Percentiles rank a stretch among this genome's conserved stretches.
phyloP scores from a whole-genome alignment of 2,113 vertebrate genomes.

The Panthera uncia region DNA sequence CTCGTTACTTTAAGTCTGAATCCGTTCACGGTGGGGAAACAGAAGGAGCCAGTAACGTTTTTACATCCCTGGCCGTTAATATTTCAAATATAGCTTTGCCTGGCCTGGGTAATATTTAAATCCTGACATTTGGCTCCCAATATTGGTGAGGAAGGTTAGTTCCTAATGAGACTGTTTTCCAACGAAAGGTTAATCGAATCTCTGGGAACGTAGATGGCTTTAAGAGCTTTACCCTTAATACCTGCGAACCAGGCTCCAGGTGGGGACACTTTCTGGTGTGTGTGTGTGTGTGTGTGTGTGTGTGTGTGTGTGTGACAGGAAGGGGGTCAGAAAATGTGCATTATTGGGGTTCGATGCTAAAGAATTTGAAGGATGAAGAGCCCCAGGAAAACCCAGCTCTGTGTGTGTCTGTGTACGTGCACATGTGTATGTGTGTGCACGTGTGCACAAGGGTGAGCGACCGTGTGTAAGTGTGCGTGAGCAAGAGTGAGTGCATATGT shows the following conservation, averaged over 20 bases:
- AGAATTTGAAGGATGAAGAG: background rate
- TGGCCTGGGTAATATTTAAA: constrained; percentile 62
- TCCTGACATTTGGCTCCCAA: constrained; percentile 66
- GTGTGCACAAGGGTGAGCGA: rapidly evolving
- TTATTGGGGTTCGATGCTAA: background rate
- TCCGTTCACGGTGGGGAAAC: background rate
- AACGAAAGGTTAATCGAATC: constrained; percentile 27
- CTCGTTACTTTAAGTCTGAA: background rate
- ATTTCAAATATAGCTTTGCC: constrained; percentile 51
- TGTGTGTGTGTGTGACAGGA: background rate
- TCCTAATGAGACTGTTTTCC: constrained; percentile 50
- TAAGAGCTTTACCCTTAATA: background rate
- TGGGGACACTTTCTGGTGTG: background rate
- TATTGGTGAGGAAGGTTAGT: constrained; percentile 24
- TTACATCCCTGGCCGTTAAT: constrained; percentile 39
- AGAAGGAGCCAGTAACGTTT: background rate
- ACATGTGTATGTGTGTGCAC: background rate
- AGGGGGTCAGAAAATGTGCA: background rate
- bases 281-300: background rate
- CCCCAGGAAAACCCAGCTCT: background rate
- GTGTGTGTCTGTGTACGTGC: background rate
- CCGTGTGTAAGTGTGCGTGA: too few relatives aligned
- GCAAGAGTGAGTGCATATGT: background rate
- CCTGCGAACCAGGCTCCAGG: background rate
- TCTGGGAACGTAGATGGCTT: background rate